Base-by-base conservation (phyloP, 2,797 vertebrate genomes). In the Fringilla coelebs region DNA sequence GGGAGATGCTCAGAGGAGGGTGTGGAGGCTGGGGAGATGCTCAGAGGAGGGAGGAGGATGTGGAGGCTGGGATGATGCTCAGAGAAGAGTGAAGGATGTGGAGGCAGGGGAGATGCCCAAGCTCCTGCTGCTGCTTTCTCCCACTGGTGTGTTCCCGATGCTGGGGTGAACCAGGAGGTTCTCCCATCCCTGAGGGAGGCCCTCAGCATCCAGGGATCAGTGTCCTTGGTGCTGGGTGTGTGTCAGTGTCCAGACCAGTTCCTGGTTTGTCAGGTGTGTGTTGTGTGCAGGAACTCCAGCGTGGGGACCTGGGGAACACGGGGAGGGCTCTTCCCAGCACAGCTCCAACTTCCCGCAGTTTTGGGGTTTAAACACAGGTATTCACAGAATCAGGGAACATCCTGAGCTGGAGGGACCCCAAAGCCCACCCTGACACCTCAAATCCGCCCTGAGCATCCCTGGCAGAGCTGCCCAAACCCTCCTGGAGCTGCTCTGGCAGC, bases 261-360 rank as follows among this genome's bases (percentile, higher is more conserved):
- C 20, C 46, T 28, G 60, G 1, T 0, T 36, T 18, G 21, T 3
- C 7, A 2, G 22, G 4, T 3, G 2, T 26, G 4, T 12, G 9
- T 0, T 17, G 18, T 13, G 60, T 4, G 65, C 2, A 5, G 84
- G 73, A n/a, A 2, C 9, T 11, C 4, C 40, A 38, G 38, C 4
- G 0, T 3, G 38, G 52, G 40, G 52, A 24, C n/a, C 61, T 11
- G 11, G 41, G 41, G 29, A 41, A 3, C 25, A 3, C 0, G 0
- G 58, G 21, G 7, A 67, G 19, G 32, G 60, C 19, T 40, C 36
- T n/a, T 9, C 40, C 11, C 74, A n/a, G 41, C 1, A 5, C 28
- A 28, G 62, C 36, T 9, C 43, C 3, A 6, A 5, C 17, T 41
- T 28, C 52, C 40, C 3, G 2, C 38, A 11, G 19, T 5, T 45